Percentiles rank a stretch among this genome's conserved stretches.
These are phyloP conservation scores for Rissa tridactyla DNA, from an alignment of 2,113 vertebrate species.

Conservation along the genomic window DNA sequence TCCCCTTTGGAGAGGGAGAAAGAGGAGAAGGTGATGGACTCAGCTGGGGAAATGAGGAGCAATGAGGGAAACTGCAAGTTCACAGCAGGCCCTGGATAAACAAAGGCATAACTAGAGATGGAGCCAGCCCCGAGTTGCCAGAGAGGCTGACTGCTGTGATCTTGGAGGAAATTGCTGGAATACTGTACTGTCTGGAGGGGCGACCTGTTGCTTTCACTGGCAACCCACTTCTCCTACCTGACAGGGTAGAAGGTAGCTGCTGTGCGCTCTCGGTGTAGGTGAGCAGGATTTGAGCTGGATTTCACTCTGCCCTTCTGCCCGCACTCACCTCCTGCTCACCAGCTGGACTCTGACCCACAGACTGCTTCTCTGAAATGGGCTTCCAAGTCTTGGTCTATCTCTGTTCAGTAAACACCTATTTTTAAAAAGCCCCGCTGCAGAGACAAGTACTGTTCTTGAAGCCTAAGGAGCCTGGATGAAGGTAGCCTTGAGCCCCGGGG, in stretches of 20 bases:
- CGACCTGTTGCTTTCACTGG: neutral
- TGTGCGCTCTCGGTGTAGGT: neutral
- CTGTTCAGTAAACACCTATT: neutral
- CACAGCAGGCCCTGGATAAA: neutral
- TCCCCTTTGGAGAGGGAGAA: neutral
- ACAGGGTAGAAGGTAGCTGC: neutral
- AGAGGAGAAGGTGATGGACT: neutral
- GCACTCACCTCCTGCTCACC: neutral
- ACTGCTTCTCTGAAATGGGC: neutral
- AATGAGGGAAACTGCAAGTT: neutral
- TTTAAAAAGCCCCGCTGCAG: neutral
- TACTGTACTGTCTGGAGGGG: neutral
- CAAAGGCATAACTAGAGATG: neutral
- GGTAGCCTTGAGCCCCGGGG: neutral
- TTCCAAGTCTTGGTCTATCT: neutral
- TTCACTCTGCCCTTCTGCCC: neutral
- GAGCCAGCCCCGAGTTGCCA: neutral
- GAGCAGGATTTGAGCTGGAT: neutral
- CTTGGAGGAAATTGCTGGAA: neutral
- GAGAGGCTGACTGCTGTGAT: neutral
- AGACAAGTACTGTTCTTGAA: neutral
- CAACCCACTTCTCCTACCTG: neutral
- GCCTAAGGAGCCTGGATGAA: neutral
- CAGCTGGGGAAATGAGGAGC: neutral
- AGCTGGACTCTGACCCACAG: neutral